These are phyloP conservation scores for Brachyistius frenatus DNA, from an alignment of 2,113 vertebrate species.

Conservation along the genomic window DNA sequence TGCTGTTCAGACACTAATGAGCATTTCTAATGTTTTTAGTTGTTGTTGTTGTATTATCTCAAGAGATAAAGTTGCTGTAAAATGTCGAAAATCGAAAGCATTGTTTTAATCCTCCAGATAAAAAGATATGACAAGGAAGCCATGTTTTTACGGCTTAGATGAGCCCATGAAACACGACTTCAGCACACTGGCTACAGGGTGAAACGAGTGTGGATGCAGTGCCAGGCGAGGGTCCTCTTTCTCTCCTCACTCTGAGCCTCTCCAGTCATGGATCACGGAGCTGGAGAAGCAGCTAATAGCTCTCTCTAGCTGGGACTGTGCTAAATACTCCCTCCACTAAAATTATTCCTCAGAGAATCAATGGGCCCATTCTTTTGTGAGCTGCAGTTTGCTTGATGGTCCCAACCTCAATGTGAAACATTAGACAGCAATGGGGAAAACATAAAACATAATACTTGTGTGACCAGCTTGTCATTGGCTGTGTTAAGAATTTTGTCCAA, in stretches of 20 bases:
- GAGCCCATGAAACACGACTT: conserved; percentile 45
- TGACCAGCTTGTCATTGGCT: conserved; percentile 87
- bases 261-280: conserved; percentile 87
- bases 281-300: conserved; percentile 86
- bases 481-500: conserved; percentile 83
- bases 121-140: conserved; percentile 2
- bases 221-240: conserved; percentile 83
- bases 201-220: conserved; percentile 62
- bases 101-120: conserved; percentile 6
- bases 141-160: conserved; percentile 30
- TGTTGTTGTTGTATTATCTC: background rate
- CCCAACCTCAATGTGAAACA: conserved; percentile 87
- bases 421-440: conserved; percentile 88
- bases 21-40: background rate
- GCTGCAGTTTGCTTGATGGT: conserved; percentile 84
- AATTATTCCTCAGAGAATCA: conserved; percentile 88
- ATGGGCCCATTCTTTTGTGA: conserved; percentile 87
- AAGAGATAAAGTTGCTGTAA: conserved; percentile 12
- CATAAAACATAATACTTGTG: conserved; percentile 91
- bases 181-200: conserved; percentile 52
- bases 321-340: conserved; percentile 86
- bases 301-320: conserved; percentile 81
- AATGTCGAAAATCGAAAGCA: conserved; percentile 15
- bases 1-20: conserved; percentile 5
- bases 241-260: conserved; percentile 82